These are phyloP conservation scores for Tillus elongatus DNA, from an alignment of 2,888 invertebrate species.

Conservation along the genomic window DNA sequence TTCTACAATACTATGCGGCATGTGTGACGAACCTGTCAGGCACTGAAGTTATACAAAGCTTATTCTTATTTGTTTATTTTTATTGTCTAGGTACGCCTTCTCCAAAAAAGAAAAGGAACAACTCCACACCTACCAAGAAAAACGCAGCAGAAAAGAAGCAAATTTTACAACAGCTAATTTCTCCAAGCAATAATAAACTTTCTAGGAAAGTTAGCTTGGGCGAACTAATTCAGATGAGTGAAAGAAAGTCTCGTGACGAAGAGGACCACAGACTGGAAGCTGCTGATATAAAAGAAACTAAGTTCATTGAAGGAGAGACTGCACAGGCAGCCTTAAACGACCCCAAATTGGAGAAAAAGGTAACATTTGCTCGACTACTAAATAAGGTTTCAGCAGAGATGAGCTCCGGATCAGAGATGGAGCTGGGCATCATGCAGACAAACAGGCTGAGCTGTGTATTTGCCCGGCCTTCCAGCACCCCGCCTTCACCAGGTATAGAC, in stretches of 20 bases:
- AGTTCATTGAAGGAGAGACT: conserved; percentile 42
- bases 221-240: conserved; percentile 66
- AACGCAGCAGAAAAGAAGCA: conserved; percentile 66
- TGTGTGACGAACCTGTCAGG: conserved; percentile 9
- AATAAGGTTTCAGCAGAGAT: conserved; percentile 71
- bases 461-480: conserved; percentile 45
- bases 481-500: conserved; percentile 59
- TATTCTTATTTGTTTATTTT: conserved; percentile 1
- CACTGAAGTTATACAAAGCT: neutral
- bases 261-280: conserved; percentile 43
- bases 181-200: conserved; percentile 53
- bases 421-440: conserved; percentile 43
- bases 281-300: conserved; percentile 51
- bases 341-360: conserved; percentile 67
- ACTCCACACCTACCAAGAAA: conserved; percentile 69
- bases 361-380: conserved; percentile 64
- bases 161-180: conserved; percentile 66
- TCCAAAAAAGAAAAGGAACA: conserved; percentile 69
- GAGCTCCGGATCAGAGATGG: conserved; percentile 65
- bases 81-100: conserved; percentile 59
- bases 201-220: conserved; percentile 59
- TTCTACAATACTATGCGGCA: conserved; percentile 10
- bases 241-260: conserved; percentile 46
- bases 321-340: conserved; percentile 53
- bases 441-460: conserved; percentile 38